Percentiles rank a stretch among this genome's conserved stretches.
Evolutionary conservation across 1,140 invertebrate genomes (phyloP).

Genomic region (Cydia splendana): DNA sequence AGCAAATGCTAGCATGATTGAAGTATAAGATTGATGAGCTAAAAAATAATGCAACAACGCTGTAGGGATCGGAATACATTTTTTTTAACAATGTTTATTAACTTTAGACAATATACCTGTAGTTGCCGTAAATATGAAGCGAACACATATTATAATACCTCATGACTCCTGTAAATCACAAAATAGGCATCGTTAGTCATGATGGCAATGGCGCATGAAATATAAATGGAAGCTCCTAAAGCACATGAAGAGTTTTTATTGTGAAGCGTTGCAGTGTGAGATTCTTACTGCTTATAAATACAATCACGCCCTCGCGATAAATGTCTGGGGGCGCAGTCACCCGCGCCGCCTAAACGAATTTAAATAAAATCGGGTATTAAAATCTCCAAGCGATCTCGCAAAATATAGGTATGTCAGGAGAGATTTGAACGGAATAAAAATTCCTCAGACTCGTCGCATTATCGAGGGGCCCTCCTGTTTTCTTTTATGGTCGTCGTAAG

Average conservation of each 20-base stretch:
- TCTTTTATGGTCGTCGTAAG: slow-evolving; percentile 80
- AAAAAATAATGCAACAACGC: slow-evolving; percentile 4
- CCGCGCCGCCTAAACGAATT: slow-evolving; percentile 72
- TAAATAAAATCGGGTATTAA: slow-evolving; percentile 78
- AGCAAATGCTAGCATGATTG: slow-evolving; percentile 1
- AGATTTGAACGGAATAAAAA: slow-evolving; percentile 80
- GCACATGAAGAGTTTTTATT: slow-evolving; percentile 24
- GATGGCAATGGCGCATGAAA: neutral
- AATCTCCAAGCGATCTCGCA: slow-evolving; percentile 75
- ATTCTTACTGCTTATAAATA: slow-evolving; percentile 65
- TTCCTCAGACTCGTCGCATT: slow-evolving; percentile 78
- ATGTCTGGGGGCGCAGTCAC: slow-evolving; percentile 68
- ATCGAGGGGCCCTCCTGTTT: slow-evolving; percentile 77
- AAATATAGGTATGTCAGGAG: slow-evolving; percentile 77
- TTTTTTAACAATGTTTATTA: too few species aligned
- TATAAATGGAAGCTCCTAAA: slow-evolving; percentile 6
- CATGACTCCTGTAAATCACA: too few species aligned
- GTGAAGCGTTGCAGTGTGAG: slow-evolving; percentile 32
- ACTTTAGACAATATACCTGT: too few species aligned
- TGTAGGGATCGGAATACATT: neutral
- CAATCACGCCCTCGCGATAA: slow-evolving; percentile 70
- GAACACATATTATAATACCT: too few species aligned
- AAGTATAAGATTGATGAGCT: slow-evolving; percentile 33
- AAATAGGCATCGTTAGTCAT: too few species aligned
- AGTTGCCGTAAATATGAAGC: too few species aligned